phyloP scores from a whole-genome alignment of 2,888 invertebrate species.

The Cephus pygmeus region DNA sequence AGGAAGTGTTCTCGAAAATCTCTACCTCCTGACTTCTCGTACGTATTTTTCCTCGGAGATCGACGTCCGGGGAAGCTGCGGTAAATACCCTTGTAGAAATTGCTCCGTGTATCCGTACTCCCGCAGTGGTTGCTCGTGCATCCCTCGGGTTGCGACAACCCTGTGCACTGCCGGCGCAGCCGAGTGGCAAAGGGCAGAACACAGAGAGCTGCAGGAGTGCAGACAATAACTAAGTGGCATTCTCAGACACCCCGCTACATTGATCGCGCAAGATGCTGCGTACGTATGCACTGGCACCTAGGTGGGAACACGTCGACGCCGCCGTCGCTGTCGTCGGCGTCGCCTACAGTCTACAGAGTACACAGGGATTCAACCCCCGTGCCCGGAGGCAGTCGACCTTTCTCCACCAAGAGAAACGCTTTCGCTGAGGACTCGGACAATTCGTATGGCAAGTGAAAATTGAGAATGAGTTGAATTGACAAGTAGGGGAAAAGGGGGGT shows the following conservation, averaged over 20 bases:
- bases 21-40: too few species aligned
- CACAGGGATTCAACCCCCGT: slow-evolving; percentile 8
- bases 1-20: background rate
- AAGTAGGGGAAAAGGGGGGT: slow-evolving; percentile 8
- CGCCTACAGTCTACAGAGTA: slow-evolving; percentile 7
- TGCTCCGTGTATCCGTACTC: too few species aligned
- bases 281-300: background rate
- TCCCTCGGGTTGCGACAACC: too few species aligned
- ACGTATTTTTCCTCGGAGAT: background rate
- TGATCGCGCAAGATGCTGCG: slow-evolving; percentile 36
- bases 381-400: background rate
- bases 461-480: slow-evolving; percentile 1
- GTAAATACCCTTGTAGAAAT: slow-evolving; percentile 11
- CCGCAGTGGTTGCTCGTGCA: too few species aligned
- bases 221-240: slow-evolving; percentile 57
- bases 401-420: slow-evolving; percentile 22
- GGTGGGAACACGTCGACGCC: background rate
- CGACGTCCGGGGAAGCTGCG: slow-evolving; percentile 20
- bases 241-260: slow-evolving; percentile 53
- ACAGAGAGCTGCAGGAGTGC: slow-evolving; percentile 23
- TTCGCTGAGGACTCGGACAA: slow-evolving; percentile 31
- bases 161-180: too few species aligned
- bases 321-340: background rate
- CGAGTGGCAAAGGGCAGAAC: slow-evolving; percentile 11
- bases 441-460: slow-evolving; percentile 36